A percentile compares a stretch with the other conserved stretches of the same genome.
phyloP scores from a whole-genome alignment of 2,113 vertebrate genomes.

The Formicarius rufipectus region DNA sequence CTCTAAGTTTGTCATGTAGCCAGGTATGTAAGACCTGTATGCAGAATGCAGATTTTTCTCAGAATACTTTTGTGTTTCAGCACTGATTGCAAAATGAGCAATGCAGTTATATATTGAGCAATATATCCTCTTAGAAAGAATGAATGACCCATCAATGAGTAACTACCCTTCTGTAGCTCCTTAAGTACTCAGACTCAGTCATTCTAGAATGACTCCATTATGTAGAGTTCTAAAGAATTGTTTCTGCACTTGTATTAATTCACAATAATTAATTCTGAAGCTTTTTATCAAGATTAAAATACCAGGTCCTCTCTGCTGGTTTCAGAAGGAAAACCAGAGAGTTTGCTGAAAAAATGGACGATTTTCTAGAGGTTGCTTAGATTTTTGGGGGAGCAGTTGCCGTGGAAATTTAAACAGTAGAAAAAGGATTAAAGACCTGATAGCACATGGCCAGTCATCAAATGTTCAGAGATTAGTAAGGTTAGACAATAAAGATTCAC shows the following conservation, averaged over 20 bases:
- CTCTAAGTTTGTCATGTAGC: not conserved
- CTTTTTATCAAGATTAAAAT: not conserved
- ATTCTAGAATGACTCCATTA: not conserved
- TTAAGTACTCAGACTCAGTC: not conserved
- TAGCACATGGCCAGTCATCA: not conserved
- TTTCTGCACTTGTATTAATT: not conserved
- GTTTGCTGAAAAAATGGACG: not conserved
- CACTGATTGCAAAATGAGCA: not conserved
- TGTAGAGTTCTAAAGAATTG: not conserved
- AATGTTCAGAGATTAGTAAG: not conserved
- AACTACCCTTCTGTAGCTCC: not conserved
- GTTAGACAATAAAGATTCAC: slow-evolving; percentile 18
- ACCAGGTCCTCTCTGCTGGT: not conserved
- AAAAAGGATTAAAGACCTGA: not conserved
- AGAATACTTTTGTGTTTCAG: not conserved
- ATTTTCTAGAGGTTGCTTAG: not conserved
- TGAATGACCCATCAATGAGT: not conserved
- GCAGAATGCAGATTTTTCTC: not conserved
- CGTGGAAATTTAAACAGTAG: not conserved
- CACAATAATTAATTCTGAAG: not conserved
- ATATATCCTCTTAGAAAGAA: not conserved
- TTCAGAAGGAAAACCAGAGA: not conserved
- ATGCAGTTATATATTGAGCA: not conserved
- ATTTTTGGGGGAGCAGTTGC: not conserved
- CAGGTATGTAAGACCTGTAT: not conserved